phyloP scores from a whole-genome alignment of 2,888 invertebrate genomes.

The Pinctada fucata region DNA sequence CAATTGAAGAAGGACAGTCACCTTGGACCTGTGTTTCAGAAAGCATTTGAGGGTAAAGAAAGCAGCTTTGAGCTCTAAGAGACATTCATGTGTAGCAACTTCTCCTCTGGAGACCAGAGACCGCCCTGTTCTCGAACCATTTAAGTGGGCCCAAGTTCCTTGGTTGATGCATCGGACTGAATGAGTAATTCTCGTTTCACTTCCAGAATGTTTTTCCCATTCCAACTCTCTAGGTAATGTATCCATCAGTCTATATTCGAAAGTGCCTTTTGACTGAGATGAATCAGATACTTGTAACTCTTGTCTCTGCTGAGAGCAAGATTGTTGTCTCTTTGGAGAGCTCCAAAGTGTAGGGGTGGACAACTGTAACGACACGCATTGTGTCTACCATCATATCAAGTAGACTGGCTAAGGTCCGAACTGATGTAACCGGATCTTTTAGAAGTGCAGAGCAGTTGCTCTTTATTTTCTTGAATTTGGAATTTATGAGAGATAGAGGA shows the following conservation, averaged over 20 bases:
- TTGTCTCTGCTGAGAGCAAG: neutral
- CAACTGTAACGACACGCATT: neutral
- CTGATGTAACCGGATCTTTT: neutral
- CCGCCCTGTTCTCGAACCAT: conserved; percentile 12
- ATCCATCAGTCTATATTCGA: neutral
- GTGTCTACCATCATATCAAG: neutral
- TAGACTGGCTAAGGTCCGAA: neutral
- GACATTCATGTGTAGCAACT: neutral
- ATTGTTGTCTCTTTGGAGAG: neutral
- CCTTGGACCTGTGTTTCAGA: neutral
- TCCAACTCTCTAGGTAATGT: neutral
- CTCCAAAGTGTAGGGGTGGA: neutral
- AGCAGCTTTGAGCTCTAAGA: neutral
- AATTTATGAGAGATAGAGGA: conserved; percentile 5
- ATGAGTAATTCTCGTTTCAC: neutral
- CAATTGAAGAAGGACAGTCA: neutral
- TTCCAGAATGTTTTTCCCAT: conserved; percentile 5
- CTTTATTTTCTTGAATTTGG: conserved; percentile 1
- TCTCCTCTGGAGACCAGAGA: conserved; percentile 9
- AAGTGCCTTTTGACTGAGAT: neutral
- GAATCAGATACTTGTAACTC: neutral
- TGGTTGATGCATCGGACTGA: conserved; percentile 11
- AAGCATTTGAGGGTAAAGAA: neutral
- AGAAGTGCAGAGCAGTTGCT: neutral
- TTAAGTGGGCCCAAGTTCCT: neutral